Percentiles rank a stretch among this genome's conserved stretches.
These are phyloP conservation scores for Enteromius viviparus DNA, from an alignment of 2,797 vertebrate genomes.

Conservation along the genomic window DNA sequence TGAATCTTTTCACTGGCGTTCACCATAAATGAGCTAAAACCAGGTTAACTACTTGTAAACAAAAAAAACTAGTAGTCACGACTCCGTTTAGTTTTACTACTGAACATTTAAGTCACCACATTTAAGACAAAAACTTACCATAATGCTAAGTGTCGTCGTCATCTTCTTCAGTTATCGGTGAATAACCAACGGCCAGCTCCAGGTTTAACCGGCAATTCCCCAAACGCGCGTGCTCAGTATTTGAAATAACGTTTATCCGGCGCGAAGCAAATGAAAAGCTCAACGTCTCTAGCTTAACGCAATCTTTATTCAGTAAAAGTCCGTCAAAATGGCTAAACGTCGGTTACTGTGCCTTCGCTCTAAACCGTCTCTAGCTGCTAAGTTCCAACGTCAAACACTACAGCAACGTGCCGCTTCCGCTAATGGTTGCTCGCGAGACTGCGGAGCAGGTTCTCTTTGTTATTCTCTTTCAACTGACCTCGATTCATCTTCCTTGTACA, in stretches of 20 bases:
- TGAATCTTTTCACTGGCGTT: not conserved
- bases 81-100: not conserved
- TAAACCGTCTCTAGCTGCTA: constrained; percentile 3
- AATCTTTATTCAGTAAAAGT: not conserved
- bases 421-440: constrained; percentile 60
- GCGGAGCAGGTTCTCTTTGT: constrained; percentile 57
- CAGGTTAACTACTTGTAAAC: not conserved
- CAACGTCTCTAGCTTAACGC: not conserved
- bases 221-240: constrained; percentile 38
- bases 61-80: not conserved
- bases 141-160: constrained; percentile 18
- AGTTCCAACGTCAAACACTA: constrained; percentile 55
- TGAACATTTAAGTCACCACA: not conserved
- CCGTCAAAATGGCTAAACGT: not conserved
- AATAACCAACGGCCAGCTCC: constrained; percentile 29
- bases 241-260: constrained; percentile 23
- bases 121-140: constrained; percentile 32
- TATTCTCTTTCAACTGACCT: constrained; percentile 47
- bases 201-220: constrained; percentile 39
- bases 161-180: not conserved
- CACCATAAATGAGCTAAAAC: not conserved
- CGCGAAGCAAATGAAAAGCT: not conserved
- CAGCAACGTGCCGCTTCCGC: constrained; percentile 55
- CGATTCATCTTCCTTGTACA: constrained; percentile 48
- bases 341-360: not conserved